Evolutionary conservation across 2,888 invertebrate genomes (phyloP).

Genomic region (Luperina nickerlii): DNA sequence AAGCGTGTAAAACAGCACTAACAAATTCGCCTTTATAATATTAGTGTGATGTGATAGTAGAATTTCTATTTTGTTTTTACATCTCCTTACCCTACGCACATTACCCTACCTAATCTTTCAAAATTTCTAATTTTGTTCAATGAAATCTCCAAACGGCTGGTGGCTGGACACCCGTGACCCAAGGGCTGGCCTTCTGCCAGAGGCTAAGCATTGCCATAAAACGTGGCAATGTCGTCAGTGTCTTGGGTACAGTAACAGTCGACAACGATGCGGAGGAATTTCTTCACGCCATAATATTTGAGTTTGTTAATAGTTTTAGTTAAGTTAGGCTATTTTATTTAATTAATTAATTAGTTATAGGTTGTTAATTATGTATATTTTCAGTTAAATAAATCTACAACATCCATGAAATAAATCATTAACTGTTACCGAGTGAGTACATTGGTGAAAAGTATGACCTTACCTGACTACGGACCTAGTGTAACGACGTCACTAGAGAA

Average conservation of each 20-base stretch:
- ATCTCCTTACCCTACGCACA: not conserved
- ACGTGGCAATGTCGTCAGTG: not conserved
- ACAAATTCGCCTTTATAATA: too few relatives aligned
- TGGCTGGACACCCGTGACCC: not conserved
- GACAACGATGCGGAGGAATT: not conserved
- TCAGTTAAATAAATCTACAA: too few relatives aligned
- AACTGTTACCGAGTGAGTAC: not conserved
- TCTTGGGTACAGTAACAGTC: not conserved
- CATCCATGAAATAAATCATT: not conserved
- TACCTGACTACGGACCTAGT: not conserved
- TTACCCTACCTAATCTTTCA: not conserved
- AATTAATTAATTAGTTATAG: too few relatives aligned
- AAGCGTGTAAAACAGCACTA: too few relatives aligned
- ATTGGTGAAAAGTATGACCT: not conserved
- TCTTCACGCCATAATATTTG: not conserved
- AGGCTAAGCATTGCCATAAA: not conserved
- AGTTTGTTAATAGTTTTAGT: not conserved
- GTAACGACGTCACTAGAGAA: constrained; percentile 21
- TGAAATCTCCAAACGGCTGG: not conserved
- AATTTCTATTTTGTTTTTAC: too few relatives aligned
- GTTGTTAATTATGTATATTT: too few relatives aligned
- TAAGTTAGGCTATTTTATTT: not conserved
- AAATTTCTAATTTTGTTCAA: too few relatives aligned
- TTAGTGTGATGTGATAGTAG: too few relatives aligned
- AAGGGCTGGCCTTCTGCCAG: too few relatives aligned